phyloP scores from a whole-genome alignment of 2,888 invertebrate species.

The Ommatoiulus sabulosus region DNA sequence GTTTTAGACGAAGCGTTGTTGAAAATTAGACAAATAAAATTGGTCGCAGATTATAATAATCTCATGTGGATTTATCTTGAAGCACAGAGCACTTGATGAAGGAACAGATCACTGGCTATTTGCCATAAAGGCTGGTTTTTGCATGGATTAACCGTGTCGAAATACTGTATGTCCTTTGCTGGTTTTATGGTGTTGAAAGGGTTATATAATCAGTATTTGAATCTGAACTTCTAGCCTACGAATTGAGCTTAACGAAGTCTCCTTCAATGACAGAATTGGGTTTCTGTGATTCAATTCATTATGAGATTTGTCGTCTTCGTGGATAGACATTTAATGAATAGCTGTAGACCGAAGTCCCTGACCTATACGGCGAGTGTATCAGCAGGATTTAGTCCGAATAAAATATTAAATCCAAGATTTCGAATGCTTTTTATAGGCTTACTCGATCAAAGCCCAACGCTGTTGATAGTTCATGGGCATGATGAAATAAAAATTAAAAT shows the following conservation, averaged over 20 bases:
- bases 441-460: not conserved
- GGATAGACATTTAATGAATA: slow-evolving; percentile 43
- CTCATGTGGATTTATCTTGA: too few species aligned
- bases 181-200: not conserved
- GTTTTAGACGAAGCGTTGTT: too few species aligned
- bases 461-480: slow-evolving; percentile 36
- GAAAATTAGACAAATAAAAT: too few species aligned
- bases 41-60: too few species aligned
- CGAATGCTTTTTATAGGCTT: slow-evolving; percentile 5
- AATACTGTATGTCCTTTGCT: not conserved
- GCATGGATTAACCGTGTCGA: not conserved
- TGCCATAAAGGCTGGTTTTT: too few species aligned
- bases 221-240: not conserved
- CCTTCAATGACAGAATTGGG: slow-evolving; percentile 40
- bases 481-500: not conserved
- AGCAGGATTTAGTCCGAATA: slow-evolving; percentile 11
- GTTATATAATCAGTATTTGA: not conserved
- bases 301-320: not conserved
- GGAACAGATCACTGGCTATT: too few species aligned
- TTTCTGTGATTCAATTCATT: slow-evolving; percentile 38
- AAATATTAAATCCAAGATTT: not conserved
- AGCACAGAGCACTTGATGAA: too few species aligned
- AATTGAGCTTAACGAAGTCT: not conserved
- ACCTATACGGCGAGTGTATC: slow-evolving; percentile 24
- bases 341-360: slow-evolving; percentile 40